Evolutionary conservation across 2,888 invertebrate genomes (phyloP).

Genomic region (Chaetogeoica ovagalla): DNA sequence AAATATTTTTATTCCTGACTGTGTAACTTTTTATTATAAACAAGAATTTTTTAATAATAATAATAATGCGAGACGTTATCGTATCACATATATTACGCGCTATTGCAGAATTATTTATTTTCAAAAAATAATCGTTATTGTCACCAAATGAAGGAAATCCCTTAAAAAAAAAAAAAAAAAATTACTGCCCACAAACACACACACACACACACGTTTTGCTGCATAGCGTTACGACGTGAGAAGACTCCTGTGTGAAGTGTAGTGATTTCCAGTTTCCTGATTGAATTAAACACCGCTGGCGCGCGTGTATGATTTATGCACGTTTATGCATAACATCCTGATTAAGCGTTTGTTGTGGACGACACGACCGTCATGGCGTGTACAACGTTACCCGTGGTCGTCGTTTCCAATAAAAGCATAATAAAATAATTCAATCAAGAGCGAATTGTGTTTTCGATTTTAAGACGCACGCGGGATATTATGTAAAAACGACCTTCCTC

Average conservation of each 20-base stretch:
- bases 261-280: constrained; percentile 23
- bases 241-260: background rate
- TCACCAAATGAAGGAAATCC: no score
- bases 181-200: background rate
- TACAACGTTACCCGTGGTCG: constrained; percentile 1
- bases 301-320: background rate
- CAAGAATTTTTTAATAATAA: no score
- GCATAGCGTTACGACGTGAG: background rate
- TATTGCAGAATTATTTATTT: no score
- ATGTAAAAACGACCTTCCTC: no score
- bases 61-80: no score
- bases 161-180: no score
- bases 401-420: background rate
- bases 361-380: background rate
- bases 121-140: no score
- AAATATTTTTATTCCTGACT: no score
- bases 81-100: background rate
- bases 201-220: background rate
- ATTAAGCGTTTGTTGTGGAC: background rate
- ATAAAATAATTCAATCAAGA: background rate
- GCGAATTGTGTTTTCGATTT: background rate
- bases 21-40: no score
- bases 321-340: constrained; percentile 18
- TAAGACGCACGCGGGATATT: background rate
- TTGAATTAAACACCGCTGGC: constrained; percentile 23